A percentile compares a stretch with the other conserved stretches of the same genome.
phyloP scores from a whole-genome alignment of 2,888 invertebrate genomes.

The Thymelicus acteon region DNA sequence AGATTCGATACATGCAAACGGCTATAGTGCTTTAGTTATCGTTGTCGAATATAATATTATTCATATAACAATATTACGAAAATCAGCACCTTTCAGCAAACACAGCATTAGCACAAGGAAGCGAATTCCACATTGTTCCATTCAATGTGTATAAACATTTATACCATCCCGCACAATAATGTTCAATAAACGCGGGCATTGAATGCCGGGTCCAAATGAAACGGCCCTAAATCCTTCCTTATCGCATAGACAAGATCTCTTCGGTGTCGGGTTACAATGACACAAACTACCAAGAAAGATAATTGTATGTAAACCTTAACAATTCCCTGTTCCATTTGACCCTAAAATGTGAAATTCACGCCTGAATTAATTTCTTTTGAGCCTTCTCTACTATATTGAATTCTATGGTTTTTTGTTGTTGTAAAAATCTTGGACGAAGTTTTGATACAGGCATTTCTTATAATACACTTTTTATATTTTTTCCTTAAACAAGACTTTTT shows the following conservation, averaged over 20 bases:
- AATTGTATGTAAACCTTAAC: constrained; percentile 60
- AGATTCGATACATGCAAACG: no score
- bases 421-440: constrained; percentile 19
- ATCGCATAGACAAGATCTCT: constrained; percentile 70
- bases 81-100: constrained; percentile 5
- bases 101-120: constrained; percentile 18
- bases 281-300: constrained; percentile 57
- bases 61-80: background rate
- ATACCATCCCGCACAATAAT: constrained; percentile 53
- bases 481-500: background rate
- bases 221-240: constrained; percentile 66
- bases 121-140: constrained; percentile 24
- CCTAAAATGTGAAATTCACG: constrained; percentile 66
- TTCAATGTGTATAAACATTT: constrained; percentile 41
- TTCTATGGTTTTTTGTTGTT: constrained; percentile 47
- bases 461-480: constrained; percentile 10
- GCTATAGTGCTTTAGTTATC: background rate
- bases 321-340: constrained; percentile 56
- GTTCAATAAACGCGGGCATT: constrained; percentile 55
- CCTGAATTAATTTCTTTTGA: constrained; percentile 68
- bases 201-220: constrained; percentile 52
- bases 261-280: constrained; percentile 70
- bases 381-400: constrained; percentile 48
- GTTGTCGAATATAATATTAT: background rate
- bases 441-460: constrained; percentile 6